Base-by-base conservation (phyloP, 2,888 invertebrate genomes). In the Adela reaumurella region DNA sequence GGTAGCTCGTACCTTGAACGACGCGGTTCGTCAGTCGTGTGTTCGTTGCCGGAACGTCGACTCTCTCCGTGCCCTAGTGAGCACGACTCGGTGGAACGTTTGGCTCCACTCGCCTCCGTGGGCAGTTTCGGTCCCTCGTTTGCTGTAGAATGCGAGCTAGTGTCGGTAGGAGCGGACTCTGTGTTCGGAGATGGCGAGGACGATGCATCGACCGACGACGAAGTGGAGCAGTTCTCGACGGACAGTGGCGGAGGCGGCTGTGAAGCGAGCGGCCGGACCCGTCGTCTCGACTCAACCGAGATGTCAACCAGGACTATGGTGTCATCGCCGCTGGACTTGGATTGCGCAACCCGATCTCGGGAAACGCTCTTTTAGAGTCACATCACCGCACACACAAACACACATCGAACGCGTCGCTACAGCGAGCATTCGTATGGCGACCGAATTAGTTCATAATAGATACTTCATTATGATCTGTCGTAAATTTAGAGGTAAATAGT, bases 1-100 rank as follows among this genome's bases (percentile, higher is more conserved):
- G 91, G 89, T 51, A 90, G 90, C 64, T 90, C 90, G 50, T 92
- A 91, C 63, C 77, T 92, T 62, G 92, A 92, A 66, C 83, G 91
- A 47, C 84, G 92, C 47, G 90, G 89, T 55, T 91, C 91, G 17
- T 88, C 90, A 42, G 86, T 90, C 54, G 88, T 87, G 50, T 81
- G 89, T 68, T 88, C 90, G 52, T 74, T 89, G 64, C 83, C 87
- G 49, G 86, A 88, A 56, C 91, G 93, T n/a, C 89, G 91, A 49
- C 82, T 90, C 47, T 92, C 93, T 41, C 92, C 93, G 8, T 85
- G 86, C 63, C 85, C 85, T 29, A 92, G 92, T 63, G 86, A 88
- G 58, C 67, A 77, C 17, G 50, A 57, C 52, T 63, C 72, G 51
- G 70, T 74, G 49, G 76, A 74, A 58, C 76, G 85, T 58, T 74